Base-by-base conservation (phyloP, 53 echinoderm and acorn worm species). In the Pentamera pediparva region DNA sequence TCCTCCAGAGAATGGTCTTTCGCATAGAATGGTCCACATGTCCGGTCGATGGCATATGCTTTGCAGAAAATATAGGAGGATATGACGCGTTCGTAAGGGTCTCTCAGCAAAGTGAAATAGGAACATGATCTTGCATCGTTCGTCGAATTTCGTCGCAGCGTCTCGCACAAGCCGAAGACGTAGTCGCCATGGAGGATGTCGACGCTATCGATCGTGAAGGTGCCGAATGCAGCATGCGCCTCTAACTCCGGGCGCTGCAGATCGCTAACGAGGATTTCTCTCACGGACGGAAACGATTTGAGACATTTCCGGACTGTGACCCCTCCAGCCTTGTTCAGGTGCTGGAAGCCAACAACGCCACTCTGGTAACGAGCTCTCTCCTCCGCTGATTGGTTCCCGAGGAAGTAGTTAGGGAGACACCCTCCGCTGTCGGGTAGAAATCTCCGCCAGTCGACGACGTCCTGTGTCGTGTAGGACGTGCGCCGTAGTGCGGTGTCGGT, bases 251-350 rank as follows among this genome's bases (percentile, higher is more conserved):
- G 24, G 6, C 54, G 18, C 28, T 54, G 22, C 2, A 28, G 54
- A 28, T 28, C 28, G 28, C 54, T 54, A 28, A 54, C 28, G 25
- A 54, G 28, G 54, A 8, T 26, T 26, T 54, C 28, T 21, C 22
- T 54, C 28, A 26, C 28, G 28, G 24, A 6, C 4, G 54, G 54
- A 13, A 83, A 57, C 43, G 39, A 39, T 5, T 22, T 15, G 15
- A 90, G 69, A 55, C 90, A 90, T 5, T 41, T 19, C 62, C 86
- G 86, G 18, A 82, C 79, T 21, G 90, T 86, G 8, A 83, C 57
- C 26, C 90, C 90, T 13, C 81, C 90, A 6, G 90, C 86, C 67
- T 90, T 90, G 67, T 90, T 85, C 59, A 82, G 85, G 50, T 90
- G 90, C 32, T 82, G 37, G 65, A 78, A 90, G 13, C 86, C 77